A percentile compares a stretch with the other conserved stretches of the same genome.
phyloP scores from a whole-genome alignment of 2,797 vertebrate species.

The Gymnopithys bicolor region DNA sequence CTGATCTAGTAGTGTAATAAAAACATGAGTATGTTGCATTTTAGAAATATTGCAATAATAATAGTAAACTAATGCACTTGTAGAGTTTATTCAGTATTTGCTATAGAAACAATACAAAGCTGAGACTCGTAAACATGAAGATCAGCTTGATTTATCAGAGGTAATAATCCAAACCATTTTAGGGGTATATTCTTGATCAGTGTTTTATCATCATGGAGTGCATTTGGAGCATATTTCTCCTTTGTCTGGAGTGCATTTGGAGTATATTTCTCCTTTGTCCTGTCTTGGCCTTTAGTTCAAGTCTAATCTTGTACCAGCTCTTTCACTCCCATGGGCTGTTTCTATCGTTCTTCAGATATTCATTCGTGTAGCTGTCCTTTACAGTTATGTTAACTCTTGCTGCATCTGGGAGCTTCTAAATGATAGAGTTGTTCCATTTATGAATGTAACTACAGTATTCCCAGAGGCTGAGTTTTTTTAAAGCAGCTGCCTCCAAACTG shows the following conservation, averaged over 20 bases:
- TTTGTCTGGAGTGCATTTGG: neutral
- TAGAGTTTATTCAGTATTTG: neutral
- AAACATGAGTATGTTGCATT: neutral
- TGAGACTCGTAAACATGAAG: neutral
- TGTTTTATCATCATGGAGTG: neutral
- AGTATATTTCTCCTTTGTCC: neutral
- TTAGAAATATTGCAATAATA: conserved; percentile 26
- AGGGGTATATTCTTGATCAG: neutral
- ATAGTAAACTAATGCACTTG: neutral
- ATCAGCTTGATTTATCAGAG: neutral
- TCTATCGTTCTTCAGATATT: neutral
- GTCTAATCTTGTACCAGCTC: neutral
- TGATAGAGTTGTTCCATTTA: neutral
- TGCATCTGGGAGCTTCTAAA: neutral
- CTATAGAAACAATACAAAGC: neutral
- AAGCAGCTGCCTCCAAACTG: neutral
- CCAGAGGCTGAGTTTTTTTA: neutral
- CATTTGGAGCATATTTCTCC: neutral
- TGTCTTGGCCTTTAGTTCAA: neutral
- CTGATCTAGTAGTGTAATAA: neutral
- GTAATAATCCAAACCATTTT: neutral
- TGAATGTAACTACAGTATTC: neutral
- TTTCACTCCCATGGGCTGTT: neutral
- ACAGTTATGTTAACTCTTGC: neutral
- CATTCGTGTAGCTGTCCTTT: neutral